phyloP scores from a whole-genome alignment of 2,113 vertebrate species.

The Agapornis roseicollis region DNA sequence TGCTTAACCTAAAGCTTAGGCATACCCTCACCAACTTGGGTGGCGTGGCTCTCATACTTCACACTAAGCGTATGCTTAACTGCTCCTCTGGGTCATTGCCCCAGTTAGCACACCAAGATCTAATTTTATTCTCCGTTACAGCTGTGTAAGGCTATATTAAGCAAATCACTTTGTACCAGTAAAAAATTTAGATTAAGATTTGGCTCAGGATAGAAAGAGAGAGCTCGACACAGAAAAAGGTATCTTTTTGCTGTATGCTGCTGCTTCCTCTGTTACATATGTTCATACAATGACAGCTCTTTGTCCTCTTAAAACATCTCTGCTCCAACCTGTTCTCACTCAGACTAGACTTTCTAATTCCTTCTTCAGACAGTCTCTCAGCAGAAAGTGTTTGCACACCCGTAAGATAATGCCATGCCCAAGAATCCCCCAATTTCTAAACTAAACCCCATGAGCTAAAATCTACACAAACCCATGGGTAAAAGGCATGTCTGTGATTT shows the following conservation, averaged over 20 bases:
- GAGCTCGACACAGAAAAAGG: not conserved
- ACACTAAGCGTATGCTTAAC: not conserved
- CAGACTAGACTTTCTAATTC: not conserved
- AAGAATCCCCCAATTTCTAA: not conserved
- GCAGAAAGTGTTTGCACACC: not conserved
- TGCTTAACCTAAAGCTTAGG: not conserved
- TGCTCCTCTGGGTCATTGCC: conserved; percentile 16
- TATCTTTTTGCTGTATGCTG: not conserved
- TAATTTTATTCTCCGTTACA: conserved; percentile 41
- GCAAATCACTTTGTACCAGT: not conserved
- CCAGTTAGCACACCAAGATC: conserved; percentile 37
- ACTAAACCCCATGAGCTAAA: not conserved
- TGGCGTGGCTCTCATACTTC: not conserved
- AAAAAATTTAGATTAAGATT: not conserved
- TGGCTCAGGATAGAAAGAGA: not conserved
- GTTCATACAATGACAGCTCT: not conserved
- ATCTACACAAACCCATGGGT: not conserved
- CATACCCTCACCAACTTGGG: not conserved
- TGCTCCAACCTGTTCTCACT: not conserved
- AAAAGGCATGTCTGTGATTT: not conserved
- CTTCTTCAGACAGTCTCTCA: not conserved
- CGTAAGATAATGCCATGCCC: accelerated
- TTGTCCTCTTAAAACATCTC: not conserved
- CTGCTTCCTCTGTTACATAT: not conserved
- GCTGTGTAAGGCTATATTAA: conserved; percentile 28